Conservation (phyloP, 2,113 vertebrate species). For the Tupaia tana region DNA sequence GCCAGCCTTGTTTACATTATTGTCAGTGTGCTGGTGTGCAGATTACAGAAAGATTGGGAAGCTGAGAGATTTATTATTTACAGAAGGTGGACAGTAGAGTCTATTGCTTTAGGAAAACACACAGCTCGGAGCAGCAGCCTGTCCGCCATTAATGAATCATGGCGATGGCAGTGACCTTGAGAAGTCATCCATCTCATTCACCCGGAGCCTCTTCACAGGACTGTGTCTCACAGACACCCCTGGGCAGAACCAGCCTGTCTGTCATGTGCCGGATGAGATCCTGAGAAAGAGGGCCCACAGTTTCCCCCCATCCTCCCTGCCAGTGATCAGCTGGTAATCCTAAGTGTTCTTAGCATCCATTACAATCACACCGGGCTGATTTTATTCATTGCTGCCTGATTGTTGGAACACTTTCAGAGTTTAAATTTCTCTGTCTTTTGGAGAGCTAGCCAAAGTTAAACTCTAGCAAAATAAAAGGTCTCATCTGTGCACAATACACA, state of each 20-base stretch:
- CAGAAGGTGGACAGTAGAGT: conserved; percentile 73
- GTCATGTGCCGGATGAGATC: neutral
- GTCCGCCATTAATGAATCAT: conserved; percentile 67
- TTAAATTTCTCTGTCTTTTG: conserved; percentile 61
- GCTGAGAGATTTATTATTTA: conserved; percentile 77
- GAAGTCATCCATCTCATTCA: conserved; percentile 60
- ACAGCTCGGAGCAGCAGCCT: conserved; percentile 50
- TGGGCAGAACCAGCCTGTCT: conserved; percentile 6
- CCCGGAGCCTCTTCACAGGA: neutral
- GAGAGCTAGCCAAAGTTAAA: conserved; percentile 46
- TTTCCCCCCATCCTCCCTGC: neutral
- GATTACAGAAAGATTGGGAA: conserved; percentile 71
- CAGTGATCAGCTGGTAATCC: neutral
- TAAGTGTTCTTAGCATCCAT: neutral
- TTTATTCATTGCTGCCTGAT: conserved; percentile 55
- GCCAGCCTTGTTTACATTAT: conserved; percentile 59
- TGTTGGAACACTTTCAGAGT: conserved; percentile 49
- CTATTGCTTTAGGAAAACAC: conserved; percentile 77
- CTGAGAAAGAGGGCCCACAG: neutral
- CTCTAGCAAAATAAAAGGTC: conserved; percentile 69
- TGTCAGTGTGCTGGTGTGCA: conserved; percentile 53
- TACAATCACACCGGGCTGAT: neutral
- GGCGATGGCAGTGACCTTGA: conserved; percentile 69
- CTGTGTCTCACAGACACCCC: conserved; percentile 9
- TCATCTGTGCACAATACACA: conserved; percentile 29